Evolutionary conservation across 2,113 vertebrate species (phyloP).

Genomic region (Sprattus sprattus): DNA sequence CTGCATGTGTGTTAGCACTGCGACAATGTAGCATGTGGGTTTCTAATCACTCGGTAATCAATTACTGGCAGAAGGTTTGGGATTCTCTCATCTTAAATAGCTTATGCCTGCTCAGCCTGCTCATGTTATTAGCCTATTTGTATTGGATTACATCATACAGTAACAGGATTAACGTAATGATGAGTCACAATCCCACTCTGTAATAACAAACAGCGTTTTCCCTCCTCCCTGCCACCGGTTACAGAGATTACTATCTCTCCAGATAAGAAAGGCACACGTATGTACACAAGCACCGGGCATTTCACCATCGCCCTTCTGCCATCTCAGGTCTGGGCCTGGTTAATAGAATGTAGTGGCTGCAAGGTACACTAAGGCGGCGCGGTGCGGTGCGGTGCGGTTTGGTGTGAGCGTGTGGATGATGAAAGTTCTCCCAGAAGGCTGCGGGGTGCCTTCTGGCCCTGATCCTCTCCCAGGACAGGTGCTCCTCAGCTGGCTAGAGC

Average conservation of each 20-base stretch:
- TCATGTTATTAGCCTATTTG: not conserved
- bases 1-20: not conserved
- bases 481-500: conserved; percentile 65
- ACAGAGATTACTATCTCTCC: not conserved
- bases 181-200: conserved; percentile 17
- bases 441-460: not conserved
- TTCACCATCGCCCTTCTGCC: not conserved
- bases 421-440: conserved; percentile 42
- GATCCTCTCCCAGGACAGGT: conserved; percentile 63
- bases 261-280: not conserved
- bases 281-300: not conserved
- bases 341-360: not conserved
- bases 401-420: conserved; percentile 30
- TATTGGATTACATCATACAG: conserved; percentile 17
- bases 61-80: conserved; percentile 17
- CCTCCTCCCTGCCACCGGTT: not conserved
- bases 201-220: not conserved
- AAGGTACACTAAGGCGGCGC: not conserved
- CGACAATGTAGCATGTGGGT: not conserved
- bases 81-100: conserved; percentile 21
- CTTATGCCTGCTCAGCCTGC: conserved; percentile 10
- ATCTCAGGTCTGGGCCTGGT: not conserved
- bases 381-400: not conserved
- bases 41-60: conserved; percentile 12
- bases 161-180: conserved; percentile 12